Base-by-base conservation (phyloP, 2,797 vertebrate species). In the Orientallactaga sibirica region DNA sequence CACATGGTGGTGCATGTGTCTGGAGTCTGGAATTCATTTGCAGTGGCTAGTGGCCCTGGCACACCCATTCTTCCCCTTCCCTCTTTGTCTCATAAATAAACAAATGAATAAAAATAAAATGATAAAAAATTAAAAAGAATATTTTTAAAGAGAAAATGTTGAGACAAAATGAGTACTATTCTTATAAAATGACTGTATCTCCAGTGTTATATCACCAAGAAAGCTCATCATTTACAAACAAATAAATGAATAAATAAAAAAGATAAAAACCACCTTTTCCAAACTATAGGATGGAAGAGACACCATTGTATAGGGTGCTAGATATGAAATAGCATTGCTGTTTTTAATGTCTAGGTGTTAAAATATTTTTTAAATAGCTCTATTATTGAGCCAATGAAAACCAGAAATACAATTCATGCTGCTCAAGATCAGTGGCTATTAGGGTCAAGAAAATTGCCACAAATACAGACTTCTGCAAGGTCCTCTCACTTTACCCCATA, bases 341-440 rank as follows among this genome's bases (percentile, higher is more conserved):
- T 58, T 92, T 90, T 86, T 80, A 19, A 76, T 43, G 37, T 24
- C 25, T 61, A 41, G 68, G 41, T 87, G 87, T 95, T 71, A 87
- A 71, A 62, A 20, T 62, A 62, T 80, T 73, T 48, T 48, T 48
- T 48, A 48, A 62, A 84, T 25, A 67, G 62, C 55, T 64, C 16
- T 29, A 71, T 74, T 37, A 61, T 5, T 37, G 37, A 12, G 70
- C 7, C 78, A 78, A 86, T 33, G 3, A 29, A 71, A 68, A 70
- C 7, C 29, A 70, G 41, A 86, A 80, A 16, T 29, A n/a, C 8
- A 18, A 27, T 22, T 55, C 9, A 80, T n/a, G 78, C 33, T 67
- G 37, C 12, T 71, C 33, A 88, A 86, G 71, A 58, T 20, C 37
- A 64, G 48, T 33, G 27, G 43, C 27, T 67, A 3, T 74, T 66